Evolutionary conservation across 2,888 invertebrate species (phyloP).

Genomic region (Augochlorella aurata): DNA sequence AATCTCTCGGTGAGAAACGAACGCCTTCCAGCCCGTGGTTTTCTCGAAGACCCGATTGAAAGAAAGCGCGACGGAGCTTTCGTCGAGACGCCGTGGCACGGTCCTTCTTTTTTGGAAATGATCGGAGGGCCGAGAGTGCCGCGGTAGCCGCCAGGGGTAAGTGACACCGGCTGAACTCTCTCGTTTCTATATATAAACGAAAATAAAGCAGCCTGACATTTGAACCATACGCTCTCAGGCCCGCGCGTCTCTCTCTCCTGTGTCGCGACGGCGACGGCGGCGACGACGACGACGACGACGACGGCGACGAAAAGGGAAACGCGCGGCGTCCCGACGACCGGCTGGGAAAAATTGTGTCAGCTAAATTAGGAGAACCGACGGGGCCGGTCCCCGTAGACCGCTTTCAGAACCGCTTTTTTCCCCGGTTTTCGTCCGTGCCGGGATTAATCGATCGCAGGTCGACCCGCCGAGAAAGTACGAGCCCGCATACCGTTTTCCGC

Average conservation of each 20-base stretch:
- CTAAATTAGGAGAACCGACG: conserved; percentile 64
- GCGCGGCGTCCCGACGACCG: conserved; percentile 59
- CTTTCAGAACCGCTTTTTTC: conserved; percentile 44
- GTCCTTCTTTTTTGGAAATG: conserved; percentile 61
- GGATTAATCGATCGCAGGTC: conserved; percentile 32
- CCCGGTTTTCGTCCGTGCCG: conserved; percentile 18
- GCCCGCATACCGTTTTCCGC: background rate
- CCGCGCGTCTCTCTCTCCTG: conserved; percentile 28
- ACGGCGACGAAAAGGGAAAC: conserved; percentile 59
- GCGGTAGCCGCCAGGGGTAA: conserved; percentile 73
- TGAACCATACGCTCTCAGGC: conserved; percentile 68
- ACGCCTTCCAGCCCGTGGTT: background rate
- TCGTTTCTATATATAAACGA: conserved; percentile 80
- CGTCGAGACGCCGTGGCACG: background rate
- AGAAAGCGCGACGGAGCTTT: background rate
- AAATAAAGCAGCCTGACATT: conserved; percentile 80
- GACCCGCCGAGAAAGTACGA: conserved; percentile 8
- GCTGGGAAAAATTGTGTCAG: conserved; percentile 72
- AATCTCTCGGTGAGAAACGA: background rate
- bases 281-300: conserved; percentile 45
- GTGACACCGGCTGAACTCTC: conserved; percentile 80
- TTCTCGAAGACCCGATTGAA: background rate
- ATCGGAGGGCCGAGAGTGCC: conserved; percentile 52
- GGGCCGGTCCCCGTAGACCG: conserved; percentile 35
- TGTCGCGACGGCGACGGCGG: conserved; percentile 43